Base-by-base conservation (phyloP, 2,113 vertebrate species). In the Hippocampus barbouri region DNA sequence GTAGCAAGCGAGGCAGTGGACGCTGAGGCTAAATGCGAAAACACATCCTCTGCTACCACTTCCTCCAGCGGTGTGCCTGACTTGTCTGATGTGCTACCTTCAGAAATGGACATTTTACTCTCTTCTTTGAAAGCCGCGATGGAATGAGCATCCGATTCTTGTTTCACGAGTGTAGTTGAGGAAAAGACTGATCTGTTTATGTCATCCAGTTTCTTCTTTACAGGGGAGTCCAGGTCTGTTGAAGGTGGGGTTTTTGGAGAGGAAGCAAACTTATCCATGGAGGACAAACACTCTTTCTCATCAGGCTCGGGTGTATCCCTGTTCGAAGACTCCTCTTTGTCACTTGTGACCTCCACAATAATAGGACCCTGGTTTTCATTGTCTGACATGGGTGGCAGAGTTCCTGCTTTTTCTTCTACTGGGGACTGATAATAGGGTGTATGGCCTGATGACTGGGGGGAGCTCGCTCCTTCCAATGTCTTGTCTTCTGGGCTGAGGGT, bases 391-490 rank as follows among this genome's bases (percentile, higher is more conserved):
- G 87, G 79, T 41, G 93, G 90, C 71, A 97, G 78, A 70, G 87
- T 83, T 79, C 83, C 91, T 45, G 89, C 87, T 66, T 94, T 97
- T 85, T 99, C 97, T 0, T 98, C 96, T 1, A 95, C 94, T 41
- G 97, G 97, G 84, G 97, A 99, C 69, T 99, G 96, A 88, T 98
- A 95, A 85, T 97, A 99, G 85, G 97, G 96, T 56, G 96, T 99
- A 80, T 99, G 97, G 53, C 97, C 96, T 82, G 96, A 95, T 70
- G 96, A 98, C 76, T 97, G 96, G 76, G 95, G 94, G 0, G 96
- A 96, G 74, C 93, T 94, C 34, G 92, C 91, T 64, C 94, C 94
- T 89, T 97, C 95, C 81, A 97, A 79, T 0, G 95, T 96, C 89
- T 95, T 96, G 54, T 98, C 95, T 83, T 98, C 96, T 73, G 96